Percentiles rank a stretch among this genome's conserved stretches.
phyloP scores from a whole-genome alignment of 2,113 vertebrate genomes.

The Seriola dumerili region DNA sequence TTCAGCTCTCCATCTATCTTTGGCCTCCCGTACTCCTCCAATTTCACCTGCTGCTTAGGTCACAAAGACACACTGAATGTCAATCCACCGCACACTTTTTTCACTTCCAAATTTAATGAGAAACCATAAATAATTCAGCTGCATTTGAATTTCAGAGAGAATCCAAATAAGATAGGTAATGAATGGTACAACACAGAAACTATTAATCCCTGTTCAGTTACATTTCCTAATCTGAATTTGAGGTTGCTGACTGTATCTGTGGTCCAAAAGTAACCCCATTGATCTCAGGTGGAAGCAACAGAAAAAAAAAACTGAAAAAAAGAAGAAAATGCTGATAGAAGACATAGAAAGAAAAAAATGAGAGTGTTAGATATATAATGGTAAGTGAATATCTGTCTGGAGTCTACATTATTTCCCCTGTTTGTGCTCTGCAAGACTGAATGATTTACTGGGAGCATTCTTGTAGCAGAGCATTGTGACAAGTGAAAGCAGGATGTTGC shows the following conservation, averaged over 20 bases:
- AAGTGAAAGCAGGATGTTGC: constrained; percentile 4
- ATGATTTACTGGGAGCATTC: constrained; percentile 43
- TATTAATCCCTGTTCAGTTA: not conserved
- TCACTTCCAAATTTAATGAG: constrained; percentile 9
- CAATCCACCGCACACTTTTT: constrained; percentile 10
- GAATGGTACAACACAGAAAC: not conserved
- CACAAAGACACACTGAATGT: constrained; percentile 43
- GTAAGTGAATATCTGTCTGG: not conserved
- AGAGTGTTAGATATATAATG: not conserved
- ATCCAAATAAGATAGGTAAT: not conserved
- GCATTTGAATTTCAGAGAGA: not conserved
- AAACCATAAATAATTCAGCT: not conserved
- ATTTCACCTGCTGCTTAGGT: constrained; percentile 91
- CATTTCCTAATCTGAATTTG: not conserved
- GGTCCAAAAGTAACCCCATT: not conserved
- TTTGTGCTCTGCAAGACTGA: constrained; percentile 27
- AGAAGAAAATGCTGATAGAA: not conserved
- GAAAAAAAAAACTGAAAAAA: not conserved
- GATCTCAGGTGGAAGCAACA: not conserved
- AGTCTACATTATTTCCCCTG: not conserved
- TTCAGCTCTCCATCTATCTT: constrained; percentile 98
- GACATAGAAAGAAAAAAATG: not conserved
- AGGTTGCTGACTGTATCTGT: not conserved
- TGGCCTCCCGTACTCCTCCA: constrained; percentile 95
- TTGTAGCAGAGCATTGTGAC: constrained; percentile 8